A percentile compares a stretch with the other conserved stretches of the same genome.
phyloP scores from a whole-genome alignment of 2,113 vertebrate genomes.

The Turnix velox region DNA sequence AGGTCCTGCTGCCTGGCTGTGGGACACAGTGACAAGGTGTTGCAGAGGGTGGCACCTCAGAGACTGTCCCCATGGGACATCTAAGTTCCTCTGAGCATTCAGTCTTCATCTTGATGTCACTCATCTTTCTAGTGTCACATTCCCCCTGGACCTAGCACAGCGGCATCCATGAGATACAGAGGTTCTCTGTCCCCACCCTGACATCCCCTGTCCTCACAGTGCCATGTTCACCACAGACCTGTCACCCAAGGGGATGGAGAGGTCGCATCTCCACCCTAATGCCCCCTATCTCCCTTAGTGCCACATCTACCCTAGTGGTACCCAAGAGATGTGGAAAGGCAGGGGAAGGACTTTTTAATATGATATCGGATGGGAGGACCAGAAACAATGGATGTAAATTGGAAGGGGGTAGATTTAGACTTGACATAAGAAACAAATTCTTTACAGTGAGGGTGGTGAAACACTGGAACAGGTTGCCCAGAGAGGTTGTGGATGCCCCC shows the following conservation, averaged over 20 bases:
- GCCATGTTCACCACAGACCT: background rate
- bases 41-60: background rate
- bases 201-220: background rate
- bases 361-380: no score
- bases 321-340: background rate
- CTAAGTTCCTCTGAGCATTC: background rate
- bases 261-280: background rate
- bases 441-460: no score
- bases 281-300: background rate
- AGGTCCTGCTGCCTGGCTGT: constrained; percentile 85
- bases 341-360: no score
- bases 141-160: background rate
- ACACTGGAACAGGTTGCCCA: no score
- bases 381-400: no score
- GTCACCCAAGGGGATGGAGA: accelerated
- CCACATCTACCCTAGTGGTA: background rate
- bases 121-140: background rate
- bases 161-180: background rate
- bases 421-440: no score
- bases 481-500: no score
- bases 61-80: background rate
- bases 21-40: background rate
- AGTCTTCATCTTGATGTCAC: background rate
- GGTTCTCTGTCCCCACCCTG: background rate
- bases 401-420: no score